A percentile compares a stretch with the other conserved stretches of the same genome.
These are phyloP conservation scores for Ornithoptera alexandrae DNA, from an alignment of 2,888 invertebrate species.

Conservation along the genomic window DNA sequence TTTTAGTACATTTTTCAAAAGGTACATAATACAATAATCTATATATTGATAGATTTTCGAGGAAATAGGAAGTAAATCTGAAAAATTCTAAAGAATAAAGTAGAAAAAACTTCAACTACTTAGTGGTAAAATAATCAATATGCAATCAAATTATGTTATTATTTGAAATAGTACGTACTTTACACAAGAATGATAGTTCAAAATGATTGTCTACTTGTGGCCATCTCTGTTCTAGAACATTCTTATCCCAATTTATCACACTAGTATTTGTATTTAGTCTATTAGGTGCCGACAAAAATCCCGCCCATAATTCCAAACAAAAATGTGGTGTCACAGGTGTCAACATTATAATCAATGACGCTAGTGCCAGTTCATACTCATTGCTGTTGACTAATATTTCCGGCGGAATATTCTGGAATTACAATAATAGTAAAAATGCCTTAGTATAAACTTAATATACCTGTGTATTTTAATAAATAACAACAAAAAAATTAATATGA, in stretches of 20 bases:
- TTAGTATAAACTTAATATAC: too few species aligned
- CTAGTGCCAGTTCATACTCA: slow-evolving; percentile 89
- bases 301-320: slow-evolving; percentile 94
- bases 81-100: too few species aligned
- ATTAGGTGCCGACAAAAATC: slow-evolving; percentile 83
- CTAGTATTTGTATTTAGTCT: slow-evolving; percentile 66
- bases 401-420: slow-evolving; percentile 77
- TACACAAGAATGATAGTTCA: slow-evolving; percentile 82
- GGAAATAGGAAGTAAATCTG: too few species aligned
- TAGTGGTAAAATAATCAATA: too few species aligned
- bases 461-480: too few species aligned
- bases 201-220: slow-evolving; percentile 86
- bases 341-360: slow-evolving; percentile 89
- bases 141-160: too few species aligned
- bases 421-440: not conserved
- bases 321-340: slow-evolving; percentile 95
- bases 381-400: slow-evolving; percentile 82
- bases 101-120: too few species aligned
- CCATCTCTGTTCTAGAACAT: slow-evolving; percentile 88
- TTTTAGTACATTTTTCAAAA: too few species aligned
- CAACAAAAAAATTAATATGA: too few species aligned
- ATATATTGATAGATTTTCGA: too few species aligned
- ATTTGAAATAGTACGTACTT: slow-evolving; percentile 58
- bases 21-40: too few species aligned
- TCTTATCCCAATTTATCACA: slow-evolving; percentile 83